Conservation (phyloP, 2,113 vertebrate species). For the Laticauda laticaudata region DNA sequence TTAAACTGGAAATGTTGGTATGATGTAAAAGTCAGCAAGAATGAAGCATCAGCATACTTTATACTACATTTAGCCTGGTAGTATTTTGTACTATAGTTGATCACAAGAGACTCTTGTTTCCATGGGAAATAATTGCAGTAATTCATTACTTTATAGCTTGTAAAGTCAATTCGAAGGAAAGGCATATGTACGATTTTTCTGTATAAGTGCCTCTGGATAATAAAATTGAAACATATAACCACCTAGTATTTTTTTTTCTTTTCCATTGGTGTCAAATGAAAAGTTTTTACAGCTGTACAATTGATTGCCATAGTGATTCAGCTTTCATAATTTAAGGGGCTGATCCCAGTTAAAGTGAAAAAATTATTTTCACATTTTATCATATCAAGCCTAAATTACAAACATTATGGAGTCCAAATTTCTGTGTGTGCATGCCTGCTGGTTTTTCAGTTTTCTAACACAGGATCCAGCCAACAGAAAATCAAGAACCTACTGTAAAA, state of each 20-base stretch:
- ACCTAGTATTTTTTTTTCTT: slow-evolving; percentile 30
- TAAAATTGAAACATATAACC: slow-evolving; percentile 53
- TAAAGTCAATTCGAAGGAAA: slow-evolving; percentile 56
- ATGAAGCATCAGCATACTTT: slow-evolving; percentile 10
- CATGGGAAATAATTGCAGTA: slow-evolving; percentile 56
- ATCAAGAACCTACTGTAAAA: not conserved
- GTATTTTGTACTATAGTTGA: slow-evolving; percentile 45
- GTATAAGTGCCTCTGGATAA: slow-evolving; percentile 69
- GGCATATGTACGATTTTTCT: slow-evolving; percentile 59
- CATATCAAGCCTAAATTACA: not conserved
- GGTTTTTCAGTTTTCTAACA: not conserved
- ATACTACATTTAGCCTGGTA: slow-evolving; percentile 33
- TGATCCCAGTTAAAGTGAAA: not conserved
- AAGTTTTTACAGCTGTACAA: not conserved
- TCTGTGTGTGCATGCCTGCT: not conserved
- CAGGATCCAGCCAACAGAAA: not conserved
- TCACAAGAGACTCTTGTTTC: slow-evolving; percentile 50
- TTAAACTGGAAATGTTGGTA: slow-evolving; percentile 45
- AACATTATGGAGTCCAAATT: not conserved
- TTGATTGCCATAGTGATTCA: not conserved
- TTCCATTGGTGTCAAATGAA: slow-evolving; percentile 11
- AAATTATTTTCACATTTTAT: not conserved
- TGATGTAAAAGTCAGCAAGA: slow-evolving; percentile 15
- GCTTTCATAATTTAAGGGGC: fast-evolving
- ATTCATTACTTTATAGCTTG: slow-evolving; percentile 54